Conservation (phyloP, 2,797 vertebrate genomes). For the Synaphobranchus kaupii region DNA sequence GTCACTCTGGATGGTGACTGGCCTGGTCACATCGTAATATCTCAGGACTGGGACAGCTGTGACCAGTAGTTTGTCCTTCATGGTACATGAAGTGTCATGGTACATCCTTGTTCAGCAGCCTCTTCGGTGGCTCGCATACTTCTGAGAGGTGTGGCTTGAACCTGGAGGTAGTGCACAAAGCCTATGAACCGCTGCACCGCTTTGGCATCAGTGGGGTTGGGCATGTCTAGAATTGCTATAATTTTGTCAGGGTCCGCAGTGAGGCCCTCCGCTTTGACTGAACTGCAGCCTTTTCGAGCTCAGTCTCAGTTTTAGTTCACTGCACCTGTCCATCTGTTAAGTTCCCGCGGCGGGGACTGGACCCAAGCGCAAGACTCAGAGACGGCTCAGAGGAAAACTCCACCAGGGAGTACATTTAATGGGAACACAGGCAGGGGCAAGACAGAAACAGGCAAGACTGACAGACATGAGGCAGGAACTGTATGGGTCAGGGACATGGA, state of each 20-base stretch:
- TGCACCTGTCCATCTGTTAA: slow-evolving; percentile 10
- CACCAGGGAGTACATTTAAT: no score
- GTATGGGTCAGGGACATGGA: no score
- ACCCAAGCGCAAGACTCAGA: no score
- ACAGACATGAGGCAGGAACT: no score
- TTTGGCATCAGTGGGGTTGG: background rate
- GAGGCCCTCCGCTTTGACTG: slow-evolving; percentile 29
- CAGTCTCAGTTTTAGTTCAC: slow-evolving; percentile 29
- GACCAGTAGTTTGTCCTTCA: slow-evolving; percentile 28
- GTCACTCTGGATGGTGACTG: slow-evolving; percentile 40
- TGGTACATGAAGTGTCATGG: no score
- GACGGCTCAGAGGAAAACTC: no score
- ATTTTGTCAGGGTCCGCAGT: slow-evolving; percentile 16
- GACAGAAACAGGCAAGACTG: no score
- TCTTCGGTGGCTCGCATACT: slow-evolving; percentile 33
- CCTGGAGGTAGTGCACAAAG: slow-evolving; percentile 35
- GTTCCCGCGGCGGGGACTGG: no score
- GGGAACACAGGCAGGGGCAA: no score
- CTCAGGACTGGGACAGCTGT: slow-evolving; percentile 5
- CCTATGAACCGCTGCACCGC: slow-evolving; percentile 23
- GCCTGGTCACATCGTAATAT: slow-evolving; percentile 35
- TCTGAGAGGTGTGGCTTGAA: slow-evolving; percentile 33
- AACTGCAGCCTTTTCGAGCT: slow-evolving; percentile 40
- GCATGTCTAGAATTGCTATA: slow-evolving; percentile 31
- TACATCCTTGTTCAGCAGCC: slow-evolving; percentile 32